A percentile compares a stretch with the other conserved stretches of the same genome.
phyloP scores from a whole-genome alignment of 2,888 invertebrate species.

The Caenorhabditis imperialis region DNA sequence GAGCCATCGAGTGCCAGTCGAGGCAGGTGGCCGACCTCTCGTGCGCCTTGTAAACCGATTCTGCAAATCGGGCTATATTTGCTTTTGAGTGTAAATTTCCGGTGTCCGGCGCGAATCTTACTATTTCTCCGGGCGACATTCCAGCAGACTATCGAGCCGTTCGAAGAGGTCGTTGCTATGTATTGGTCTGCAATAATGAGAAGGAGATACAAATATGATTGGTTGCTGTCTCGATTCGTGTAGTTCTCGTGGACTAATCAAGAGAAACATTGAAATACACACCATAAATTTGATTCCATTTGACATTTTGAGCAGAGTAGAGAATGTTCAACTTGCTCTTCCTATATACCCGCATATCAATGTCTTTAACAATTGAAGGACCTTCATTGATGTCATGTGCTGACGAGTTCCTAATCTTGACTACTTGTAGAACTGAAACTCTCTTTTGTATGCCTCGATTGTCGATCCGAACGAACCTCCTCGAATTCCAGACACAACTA shows the following conservation, averaged over 20 bases:
- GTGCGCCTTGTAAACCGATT: slow-evolving; percentile 58
- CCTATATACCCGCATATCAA: slow-evolving; percentile 51
- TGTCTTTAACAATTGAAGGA: slow-evolving; percentile 38
- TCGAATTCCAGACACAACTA: slow-evolving; percentile 59
- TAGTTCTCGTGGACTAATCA: too few species aligned
- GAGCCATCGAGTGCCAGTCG: slow-evolving; percentile 53
- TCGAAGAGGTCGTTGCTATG: slow-evolving; percentile 64
- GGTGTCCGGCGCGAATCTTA: too few species aligned
- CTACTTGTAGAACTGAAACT: slow-evolving; percentile 62
- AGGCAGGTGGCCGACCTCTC: slow-evolving; percentile 64
- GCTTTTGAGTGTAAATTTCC: too few species aligned
- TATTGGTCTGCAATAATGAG: slow-evolving; percentile 58
- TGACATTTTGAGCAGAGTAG: slow-evolving; percentile 60
- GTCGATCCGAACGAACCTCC: slow-evolving; percentile 53
- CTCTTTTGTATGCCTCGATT: too few species aligned
- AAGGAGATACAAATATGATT: too few species aligned
- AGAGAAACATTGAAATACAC: background rate
- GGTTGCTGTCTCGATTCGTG: too few species aligned
- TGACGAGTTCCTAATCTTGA: slow-evolving; percentile 27
- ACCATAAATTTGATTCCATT: slow-evolving; percentile 63
- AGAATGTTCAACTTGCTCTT: slow-evolving; percentile 53
- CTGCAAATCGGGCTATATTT: slow-evolving; percentile 22
- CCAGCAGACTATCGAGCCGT: slow-evolving; percentile 66
- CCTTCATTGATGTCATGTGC: slow-evolving; percentile 11
- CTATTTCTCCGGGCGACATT: slow-evolving; percentile 45